These are phyloP conservation scores for Solea solea DNA, from an alignment of 2,113 vertebrate genomes.

Conservation along the genomic window DNA sequence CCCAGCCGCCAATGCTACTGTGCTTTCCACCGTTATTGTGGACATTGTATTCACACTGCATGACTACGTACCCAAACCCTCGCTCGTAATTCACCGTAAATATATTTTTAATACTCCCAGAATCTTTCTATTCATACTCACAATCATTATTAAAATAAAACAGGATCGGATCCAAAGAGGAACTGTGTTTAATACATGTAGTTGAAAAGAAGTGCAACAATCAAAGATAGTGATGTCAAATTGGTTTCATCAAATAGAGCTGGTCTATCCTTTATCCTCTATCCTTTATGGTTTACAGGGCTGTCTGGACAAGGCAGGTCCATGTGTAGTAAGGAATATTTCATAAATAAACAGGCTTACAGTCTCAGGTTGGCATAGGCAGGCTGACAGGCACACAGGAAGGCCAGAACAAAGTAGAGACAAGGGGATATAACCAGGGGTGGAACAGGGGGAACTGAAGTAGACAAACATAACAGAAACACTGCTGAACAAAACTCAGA, in stretches of 20 bases:
- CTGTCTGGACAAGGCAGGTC: neutral
- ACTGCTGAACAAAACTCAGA: neutral
- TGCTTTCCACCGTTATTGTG: conserved; percentile 8
- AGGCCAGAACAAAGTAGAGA: conserved; percentile 1
- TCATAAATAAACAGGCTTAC: neutral
- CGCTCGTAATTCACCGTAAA: too few relatives aligned
- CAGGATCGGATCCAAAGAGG: neutral
- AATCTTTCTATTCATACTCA: neutral
- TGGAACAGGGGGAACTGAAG: neutral
- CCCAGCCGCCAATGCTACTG: conserved; percentile 20
- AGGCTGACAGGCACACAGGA: neutral
- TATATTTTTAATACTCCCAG: too few relatives aligned
- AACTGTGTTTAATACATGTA: neutral
- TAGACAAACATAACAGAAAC: neutral
- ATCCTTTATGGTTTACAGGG: neutral
- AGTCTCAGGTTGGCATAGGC: neutral
- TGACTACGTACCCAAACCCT: neutral
- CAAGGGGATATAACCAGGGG: neutral
- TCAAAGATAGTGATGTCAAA: neutral
- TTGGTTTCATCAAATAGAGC: neutral
- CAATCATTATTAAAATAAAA: neutral
- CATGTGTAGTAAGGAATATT: neutral
- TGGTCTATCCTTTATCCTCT: neutral
- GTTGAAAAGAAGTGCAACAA: neutral
- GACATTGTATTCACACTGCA: neutral